These are phyloP conservation scores for Polietes domitor DNA, from an alignment of 2,888 invertebrate genomes.

Conservation along the genomic window DNA sequence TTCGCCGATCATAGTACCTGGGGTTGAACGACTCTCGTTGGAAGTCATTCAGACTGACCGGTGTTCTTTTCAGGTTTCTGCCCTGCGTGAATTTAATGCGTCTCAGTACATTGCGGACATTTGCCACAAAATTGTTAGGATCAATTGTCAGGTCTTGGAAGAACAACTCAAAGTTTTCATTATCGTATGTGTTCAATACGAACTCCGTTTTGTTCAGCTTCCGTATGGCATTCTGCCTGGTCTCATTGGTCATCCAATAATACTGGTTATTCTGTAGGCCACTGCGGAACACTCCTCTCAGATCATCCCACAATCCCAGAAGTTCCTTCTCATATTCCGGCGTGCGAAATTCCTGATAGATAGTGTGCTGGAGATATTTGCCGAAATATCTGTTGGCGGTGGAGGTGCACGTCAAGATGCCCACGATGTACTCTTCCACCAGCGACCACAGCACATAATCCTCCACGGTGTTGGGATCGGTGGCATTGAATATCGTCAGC, in stretches of 20 bases:
- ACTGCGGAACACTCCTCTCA: slow-evolving; percentile 71
- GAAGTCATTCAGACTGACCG: slow-evolving; percentile 59
- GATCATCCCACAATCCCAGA: slow-evolving; percentile 72
- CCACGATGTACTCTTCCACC: slow-evolving; percentile 71
- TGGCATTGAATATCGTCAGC: slow-evolving; percentile 66
- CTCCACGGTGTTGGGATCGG: slow-evolving; percentile 67
- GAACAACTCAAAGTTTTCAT: slow-evolving; percentile 71
- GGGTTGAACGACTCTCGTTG: slow-evolving; percentile 71
- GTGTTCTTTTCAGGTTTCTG: slow-evolving; percentile 58
- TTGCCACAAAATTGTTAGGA: slow-evolving; percentile 71
- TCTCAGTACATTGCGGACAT: slow-evolving; percentile 72
- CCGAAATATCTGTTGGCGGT: slow-evolving; percentile 72
- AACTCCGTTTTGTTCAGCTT: slow-evolving; percentile 74
- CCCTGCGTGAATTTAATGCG: slow-evolving; percentile 45
- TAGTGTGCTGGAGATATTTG: slow-evolving; percentile 73
- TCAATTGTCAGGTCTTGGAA: slow-evolving; percentile 70
- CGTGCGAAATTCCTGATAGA: slow-evolving; percentile 72
- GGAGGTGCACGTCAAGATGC: slow-evolving; percentile 68
- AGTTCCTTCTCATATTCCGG: slow-evolving; percentile 71
- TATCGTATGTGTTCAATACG: slow-evolving; percentile 73
- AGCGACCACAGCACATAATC: slow-evolving; percentile 76
- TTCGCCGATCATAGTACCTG: slow-evolving; percentile 72
- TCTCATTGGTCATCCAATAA: slow-evolving; percentile 74
- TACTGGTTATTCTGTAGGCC: slow-evolving; percentile 72
- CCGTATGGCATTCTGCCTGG: slow-evolving; percentile 72